Evolutionary conservation across 2,797 vertebrate species (phyloP).

Genomic region (Rhinella marina): DNA sequence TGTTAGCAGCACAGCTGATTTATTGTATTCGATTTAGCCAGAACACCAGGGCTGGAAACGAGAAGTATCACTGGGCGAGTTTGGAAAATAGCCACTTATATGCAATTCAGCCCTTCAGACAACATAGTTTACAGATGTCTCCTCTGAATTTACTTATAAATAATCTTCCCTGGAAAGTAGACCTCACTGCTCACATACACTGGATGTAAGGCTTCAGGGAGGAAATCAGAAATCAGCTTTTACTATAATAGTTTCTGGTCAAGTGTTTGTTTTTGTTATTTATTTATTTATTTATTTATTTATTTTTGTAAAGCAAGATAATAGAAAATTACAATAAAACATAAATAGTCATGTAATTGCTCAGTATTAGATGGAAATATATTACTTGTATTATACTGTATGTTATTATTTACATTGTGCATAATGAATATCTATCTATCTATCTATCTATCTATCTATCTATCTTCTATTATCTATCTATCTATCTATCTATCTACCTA

Average conservation of each 20-base stretch:
- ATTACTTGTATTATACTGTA: too few relatives aligned
- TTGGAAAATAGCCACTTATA: slow-evolving; percentile 54
- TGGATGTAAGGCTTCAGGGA: neutral
- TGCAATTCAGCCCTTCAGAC: slow-evolving; percentile 45
- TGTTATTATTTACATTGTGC: too few relatives aligned
- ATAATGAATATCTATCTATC: neutral
- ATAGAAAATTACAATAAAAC: neutral
- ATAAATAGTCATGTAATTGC: neutral
- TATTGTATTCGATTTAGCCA: slow-evolving; percentile 38
- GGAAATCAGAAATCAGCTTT: neutral
- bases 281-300: neutral
- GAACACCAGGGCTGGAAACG: slow-evolving; percentile 5
- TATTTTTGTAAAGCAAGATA: neutral
- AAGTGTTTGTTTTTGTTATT: neutral
- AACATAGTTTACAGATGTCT: slow-evolving; percentile 42
- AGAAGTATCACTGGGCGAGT: slow-evolving; percentile 47
- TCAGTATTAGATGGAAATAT: neutral
- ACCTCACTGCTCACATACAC: neutral
- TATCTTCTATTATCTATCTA: too few relatives aligned
- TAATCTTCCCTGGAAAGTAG: slow-evolving; percentile 29
- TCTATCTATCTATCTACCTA: too few relatives aligned
- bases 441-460: neutral
- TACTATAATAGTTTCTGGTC: neutral
- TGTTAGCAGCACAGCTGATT: slow-evolving; percentile 36
- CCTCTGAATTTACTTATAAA: slow-evolving; percentile 44